Conservation (phyloP, 1,140 invertebrate genomes). For the Camponotus pennsylvanicus region DNA sequence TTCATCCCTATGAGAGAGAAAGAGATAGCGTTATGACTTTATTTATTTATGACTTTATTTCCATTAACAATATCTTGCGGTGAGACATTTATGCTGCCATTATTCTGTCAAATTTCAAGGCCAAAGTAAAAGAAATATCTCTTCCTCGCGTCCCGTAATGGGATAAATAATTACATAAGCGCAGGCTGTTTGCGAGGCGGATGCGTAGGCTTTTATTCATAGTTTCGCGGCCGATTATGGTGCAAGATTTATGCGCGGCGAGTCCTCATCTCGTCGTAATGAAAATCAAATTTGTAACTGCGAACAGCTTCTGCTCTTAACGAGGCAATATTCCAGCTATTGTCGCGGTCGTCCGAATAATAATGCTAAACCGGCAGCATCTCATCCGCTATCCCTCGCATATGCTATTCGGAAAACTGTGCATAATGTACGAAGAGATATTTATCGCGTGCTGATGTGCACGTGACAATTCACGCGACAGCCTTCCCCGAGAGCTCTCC, state of each 20-base stretch:
- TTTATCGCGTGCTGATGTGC: constrained; percentile 28
- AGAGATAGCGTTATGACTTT: not conserved
- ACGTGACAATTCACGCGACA: constrained; percentile 20
- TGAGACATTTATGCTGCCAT: not conserved
- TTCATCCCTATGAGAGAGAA: too few relatives aligned
- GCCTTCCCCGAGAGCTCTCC: constrained; percentile 8
- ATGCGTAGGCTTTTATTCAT: constrained; percentile 30
- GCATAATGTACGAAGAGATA: constrained; percentile 48
- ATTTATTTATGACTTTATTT: too few relatives aligned
- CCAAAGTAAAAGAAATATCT: not conserved
- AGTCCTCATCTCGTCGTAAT: constrained; percentile 51
- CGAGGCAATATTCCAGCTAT: constrained; percentile 36
- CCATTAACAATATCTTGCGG: not conserved
- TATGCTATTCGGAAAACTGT: constrained; percentile 37
- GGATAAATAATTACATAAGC: constrained; percentile 42
- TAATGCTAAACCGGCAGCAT: constrained; percentile 34
- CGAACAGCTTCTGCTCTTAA: constrained; percentile 26
- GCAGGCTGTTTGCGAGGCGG: constrained; percentile 33
- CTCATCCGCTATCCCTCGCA: not conserved
- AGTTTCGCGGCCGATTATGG: constrained; percentile 22
- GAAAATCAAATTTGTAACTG: constrained; percentile 53
- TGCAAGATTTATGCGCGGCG: constrained; percentile 43
- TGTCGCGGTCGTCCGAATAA: constrained; percentile 38
- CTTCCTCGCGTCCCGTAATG: not conserved
- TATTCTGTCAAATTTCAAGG: constrained; percentile 5